Percentiles rank a stretch among this genome's conserved stretches.
These are phyloP conservation scores for Aplidium turbinatum DNA, from an alignment of 23 tunicate species.

Conservation along the genomic window DNA sequence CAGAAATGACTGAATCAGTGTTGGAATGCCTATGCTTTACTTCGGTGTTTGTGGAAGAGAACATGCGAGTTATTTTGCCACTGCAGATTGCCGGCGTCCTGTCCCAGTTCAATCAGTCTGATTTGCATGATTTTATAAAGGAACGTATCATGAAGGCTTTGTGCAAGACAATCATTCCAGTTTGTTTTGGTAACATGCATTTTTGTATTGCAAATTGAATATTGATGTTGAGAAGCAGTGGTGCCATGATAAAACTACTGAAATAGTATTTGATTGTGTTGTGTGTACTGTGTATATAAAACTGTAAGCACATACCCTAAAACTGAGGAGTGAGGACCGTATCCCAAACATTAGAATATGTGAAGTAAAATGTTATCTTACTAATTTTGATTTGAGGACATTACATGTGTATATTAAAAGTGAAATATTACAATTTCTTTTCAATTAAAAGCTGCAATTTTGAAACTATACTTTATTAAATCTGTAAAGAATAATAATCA, in stretches of 20 bases:
- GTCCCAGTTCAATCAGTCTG: background rate
- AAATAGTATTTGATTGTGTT: too few relatives aligned
- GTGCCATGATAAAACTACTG: too few relatives aligned
- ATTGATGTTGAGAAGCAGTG: background rate
- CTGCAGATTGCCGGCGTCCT: conserved; percentile 18
- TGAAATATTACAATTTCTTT: too few relatives aligned
- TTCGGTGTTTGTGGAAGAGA: conserved; percentile 29
- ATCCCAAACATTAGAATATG: too few relatives aligned
- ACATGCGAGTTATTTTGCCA: conserved; percentile 24
- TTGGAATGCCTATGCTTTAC: conserved; percentile 25
- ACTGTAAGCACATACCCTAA: too few relatives aligned
- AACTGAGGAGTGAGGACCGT: conserved; percentile 2
- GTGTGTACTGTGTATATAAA: too few relatives aligned
- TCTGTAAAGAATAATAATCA: too few relatives aligned
- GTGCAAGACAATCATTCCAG: conserved; percentile 50
- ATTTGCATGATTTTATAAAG: conserved; percentile 1
- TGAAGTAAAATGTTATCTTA: too few relatives aligned
- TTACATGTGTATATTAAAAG: too few relatives aligned
- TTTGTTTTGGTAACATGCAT: conserved; percentile 51
- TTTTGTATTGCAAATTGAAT: background rate
- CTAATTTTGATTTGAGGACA: too few relatives aligned
- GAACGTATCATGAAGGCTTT: conserved; percentile 33
- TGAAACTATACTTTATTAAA: too few relatives aligned
- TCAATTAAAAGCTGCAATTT: too few relatives aligned
- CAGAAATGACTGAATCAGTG: background rate